A percentile compares a stretch with the other conserved stretches of the same genome.
Conservation (phyloP, 2,113 vertebrate genomes). For the Brachirus orientalis region DNA sequence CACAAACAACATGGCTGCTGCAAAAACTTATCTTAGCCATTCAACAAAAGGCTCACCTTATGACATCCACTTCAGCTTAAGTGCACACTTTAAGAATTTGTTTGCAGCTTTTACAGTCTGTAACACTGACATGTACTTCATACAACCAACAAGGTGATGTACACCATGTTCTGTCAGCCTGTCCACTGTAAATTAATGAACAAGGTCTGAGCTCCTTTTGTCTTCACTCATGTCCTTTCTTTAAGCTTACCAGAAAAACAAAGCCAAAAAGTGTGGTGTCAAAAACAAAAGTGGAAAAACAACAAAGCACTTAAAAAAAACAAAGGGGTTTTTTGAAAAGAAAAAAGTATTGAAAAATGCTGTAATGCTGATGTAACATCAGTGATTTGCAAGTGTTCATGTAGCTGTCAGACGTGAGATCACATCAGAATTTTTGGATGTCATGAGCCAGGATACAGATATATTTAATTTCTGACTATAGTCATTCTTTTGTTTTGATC, state of each 20-base stretch:
- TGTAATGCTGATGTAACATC: conserved; percentile 55
- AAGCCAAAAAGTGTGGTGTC: conserved; percentile 25
- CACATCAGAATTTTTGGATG: conserved; percentile 14
- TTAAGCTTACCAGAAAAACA: no score
- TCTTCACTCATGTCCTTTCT: conserved; percentile 9
- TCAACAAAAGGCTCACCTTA: no score
- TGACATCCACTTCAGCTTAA: no score
- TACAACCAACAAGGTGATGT: neutral
- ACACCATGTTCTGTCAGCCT: conserved; percentile 25
- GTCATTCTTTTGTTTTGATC: no score
- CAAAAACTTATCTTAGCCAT: no score
- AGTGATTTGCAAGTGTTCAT: conserved; percentile 30
- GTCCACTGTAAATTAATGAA: conserved; percentile 40
- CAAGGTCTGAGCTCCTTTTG: conserved; percentile 9
- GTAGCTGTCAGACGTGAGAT: conserved; percentile 40
- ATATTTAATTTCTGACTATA: neutral
- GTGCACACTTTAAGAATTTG: no score
- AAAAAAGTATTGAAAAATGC: conserved; percentile 45
- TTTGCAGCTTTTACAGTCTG: no score
- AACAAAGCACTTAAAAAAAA: conserved; percentile 46
- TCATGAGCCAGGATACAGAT: neutral
- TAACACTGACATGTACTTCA: no score
- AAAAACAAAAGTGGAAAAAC: conserved; percentile 42
- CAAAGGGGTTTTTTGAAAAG: conserved; percentile 27
- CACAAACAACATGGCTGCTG: no score